These are phyloP conservation scores for Crotalus helleri DNA, from an alignment of 2,113 vertebrate species.

Conservation along the genomic window DNA sequence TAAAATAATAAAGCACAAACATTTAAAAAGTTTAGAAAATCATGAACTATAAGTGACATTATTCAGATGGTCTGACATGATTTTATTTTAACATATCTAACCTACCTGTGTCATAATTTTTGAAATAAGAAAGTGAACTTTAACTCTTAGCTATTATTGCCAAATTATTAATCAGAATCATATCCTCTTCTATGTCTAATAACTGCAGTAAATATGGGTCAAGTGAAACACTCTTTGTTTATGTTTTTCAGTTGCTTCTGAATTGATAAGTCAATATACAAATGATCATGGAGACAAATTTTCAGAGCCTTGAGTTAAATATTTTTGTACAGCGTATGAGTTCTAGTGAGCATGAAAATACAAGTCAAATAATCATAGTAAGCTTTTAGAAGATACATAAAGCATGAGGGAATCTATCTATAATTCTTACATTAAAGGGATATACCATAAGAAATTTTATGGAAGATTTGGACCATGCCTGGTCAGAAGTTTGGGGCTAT, in stretches of 20 bases:
- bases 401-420: constrained; percentile 10
- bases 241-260: background rate
- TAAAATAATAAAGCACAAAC: background rate
- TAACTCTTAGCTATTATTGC: too few species aligned
- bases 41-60: background rate
- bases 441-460: background rate
- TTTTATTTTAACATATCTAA: background rate
- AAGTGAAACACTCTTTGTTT: background rate
- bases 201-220: background rate
- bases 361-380: constrained; percentile 18
- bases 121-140: background rate
- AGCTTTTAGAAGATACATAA: constrained; percentile 47
- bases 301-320: constrained; percentile 43
- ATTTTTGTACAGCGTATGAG: constrained; percentile 47
- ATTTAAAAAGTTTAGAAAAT: background rate
- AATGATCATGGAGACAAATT: constrained; percentile 29
- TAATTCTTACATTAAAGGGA: constrained; percentile 8
- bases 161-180: background rate
- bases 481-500: background rate
- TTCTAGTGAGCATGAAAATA: constrained; percentile 16
- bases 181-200: too few species aligned
- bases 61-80: background rate
- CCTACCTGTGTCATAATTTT: background rate
- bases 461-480: background rate
- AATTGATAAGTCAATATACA: constrained; percentile 30